A percentile compares a stretch with the other conserved stretches of the same genome.
Evolutionary conservation across 2,888 invertebrate species (phyloP).

Genomic region (Volucella inanis): DNA sequence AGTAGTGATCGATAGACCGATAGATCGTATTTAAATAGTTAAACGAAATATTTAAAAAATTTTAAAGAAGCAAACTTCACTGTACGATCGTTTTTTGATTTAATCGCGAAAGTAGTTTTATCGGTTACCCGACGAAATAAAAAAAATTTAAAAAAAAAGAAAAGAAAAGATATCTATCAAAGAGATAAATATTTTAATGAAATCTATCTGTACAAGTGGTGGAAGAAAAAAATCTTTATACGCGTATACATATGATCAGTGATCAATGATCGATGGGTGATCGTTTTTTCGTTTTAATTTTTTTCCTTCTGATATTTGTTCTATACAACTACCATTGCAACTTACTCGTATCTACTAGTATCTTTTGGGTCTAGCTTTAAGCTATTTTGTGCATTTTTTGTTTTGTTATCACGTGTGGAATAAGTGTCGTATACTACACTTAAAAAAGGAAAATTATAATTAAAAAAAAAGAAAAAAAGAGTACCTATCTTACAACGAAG

Average conservation of each 20-base stretch:
- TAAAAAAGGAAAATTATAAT: constrained; percentile 2
- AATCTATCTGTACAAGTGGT: constrained; percentile 17
- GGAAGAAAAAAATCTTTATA: constrained; percentile 31
- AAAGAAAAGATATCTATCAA: background rate
- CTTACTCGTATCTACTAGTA: constrained; percentile 24
- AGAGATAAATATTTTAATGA: constrained; percentile 17
- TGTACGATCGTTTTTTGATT: background rate
- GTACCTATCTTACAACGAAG: constrained; percentile 38
- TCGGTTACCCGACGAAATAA: background rate
- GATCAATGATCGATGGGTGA: constrained; percentile 17
- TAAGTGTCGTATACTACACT: constrained; percentile 57
- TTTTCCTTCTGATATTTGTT: constrained; percentile 29
- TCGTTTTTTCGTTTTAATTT: constrained; percentile 51
- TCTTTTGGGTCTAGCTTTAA: constrained; percentile 51
- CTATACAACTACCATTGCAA: constrained; percentile 18
- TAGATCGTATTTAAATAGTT: constrained; percentile 33
- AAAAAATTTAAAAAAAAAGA: background rate
- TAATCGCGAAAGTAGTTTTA: constrained; percentile 1
- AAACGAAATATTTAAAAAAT: background rate
- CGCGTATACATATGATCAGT: background rate
- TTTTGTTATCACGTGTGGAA: constrained; percentile 72
- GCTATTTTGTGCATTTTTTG: constrained; percentile 68
- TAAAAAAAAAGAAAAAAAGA: background rate
- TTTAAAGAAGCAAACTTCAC: background rate
- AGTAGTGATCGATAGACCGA: constrained; percentile 33